Conservation (phyloP, 2,113 vertebrate species). For the human region DNA sequence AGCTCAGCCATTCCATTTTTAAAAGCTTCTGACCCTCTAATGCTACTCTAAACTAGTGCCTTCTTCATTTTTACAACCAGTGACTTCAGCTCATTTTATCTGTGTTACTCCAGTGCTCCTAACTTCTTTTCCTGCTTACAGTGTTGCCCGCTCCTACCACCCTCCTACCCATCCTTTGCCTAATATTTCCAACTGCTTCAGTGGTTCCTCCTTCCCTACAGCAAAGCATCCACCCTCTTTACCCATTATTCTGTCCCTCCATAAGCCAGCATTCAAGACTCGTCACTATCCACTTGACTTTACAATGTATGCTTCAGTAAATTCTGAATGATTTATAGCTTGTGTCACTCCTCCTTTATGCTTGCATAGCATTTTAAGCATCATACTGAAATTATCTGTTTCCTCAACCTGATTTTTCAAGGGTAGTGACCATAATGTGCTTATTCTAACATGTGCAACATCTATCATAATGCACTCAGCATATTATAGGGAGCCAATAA, state of each 20-base stretch:
- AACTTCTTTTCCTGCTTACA: background rate
- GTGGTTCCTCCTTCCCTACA: background rate
- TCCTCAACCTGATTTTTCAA: background rate
- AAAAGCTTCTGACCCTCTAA: background rate
- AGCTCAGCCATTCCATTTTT: background rate
- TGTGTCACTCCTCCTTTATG: background rate
- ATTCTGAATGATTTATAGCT: background rate
- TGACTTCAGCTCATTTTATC: background rate
- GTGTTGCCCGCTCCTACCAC: accelerated
- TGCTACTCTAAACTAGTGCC: background rate
- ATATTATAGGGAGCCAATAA: background rate
- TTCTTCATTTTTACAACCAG: background rate
- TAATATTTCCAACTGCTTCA: background rate
- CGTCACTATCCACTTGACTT: background rate
- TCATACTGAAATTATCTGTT: background rate
- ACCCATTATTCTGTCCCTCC: background rate
- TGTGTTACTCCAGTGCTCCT: background rate
- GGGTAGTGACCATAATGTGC: background rate
- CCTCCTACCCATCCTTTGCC: background rate
- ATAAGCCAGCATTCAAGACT: background rate
- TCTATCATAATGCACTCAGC: background rate
- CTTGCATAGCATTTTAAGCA: background rate
- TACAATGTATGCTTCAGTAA: background rate
- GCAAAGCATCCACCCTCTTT: background rate
- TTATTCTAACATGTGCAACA: background rate